These are phyloP conservation scores for Thalassarche chlororhynchos DNA, from an alignment of 2,113 vertebrate species.

Conservation along the genomic window DNA sequence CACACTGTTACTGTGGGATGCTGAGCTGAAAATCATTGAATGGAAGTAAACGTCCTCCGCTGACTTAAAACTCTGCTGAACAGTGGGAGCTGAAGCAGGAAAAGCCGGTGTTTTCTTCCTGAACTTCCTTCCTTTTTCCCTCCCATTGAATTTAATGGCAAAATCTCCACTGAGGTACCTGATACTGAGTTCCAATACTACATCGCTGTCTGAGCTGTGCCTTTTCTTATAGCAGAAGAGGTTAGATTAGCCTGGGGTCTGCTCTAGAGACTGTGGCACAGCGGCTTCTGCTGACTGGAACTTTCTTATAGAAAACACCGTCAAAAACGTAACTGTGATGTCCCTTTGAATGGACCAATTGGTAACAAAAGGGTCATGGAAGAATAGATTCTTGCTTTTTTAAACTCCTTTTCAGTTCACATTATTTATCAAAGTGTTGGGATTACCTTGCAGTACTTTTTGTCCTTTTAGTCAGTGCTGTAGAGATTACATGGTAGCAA, in stretches of 20 bases:
- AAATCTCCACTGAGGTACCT: background rate
- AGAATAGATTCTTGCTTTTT: background rate
- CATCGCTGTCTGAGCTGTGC: background rate
- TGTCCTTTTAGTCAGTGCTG: background rate
- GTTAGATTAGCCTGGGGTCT: background rate
- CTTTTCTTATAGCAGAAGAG: background rate
- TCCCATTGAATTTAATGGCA: background rate
- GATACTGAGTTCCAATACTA: background rate
- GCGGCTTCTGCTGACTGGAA: background rate
- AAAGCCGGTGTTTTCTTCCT: background rate
- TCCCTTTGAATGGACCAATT: background rate
- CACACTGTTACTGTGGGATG: background rate
- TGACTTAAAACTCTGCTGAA: background rate
- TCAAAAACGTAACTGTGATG: background rate
- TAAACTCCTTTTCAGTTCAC: background rate
- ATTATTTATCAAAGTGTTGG: background rate
- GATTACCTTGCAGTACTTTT: background rate
- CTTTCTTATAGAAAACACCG: background rate
- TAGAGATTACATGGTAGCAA: background rate
- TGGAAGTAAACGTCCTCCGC: background rate
- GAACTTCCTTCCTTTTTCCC: background rate
- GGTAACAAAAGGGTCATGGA: background rate
- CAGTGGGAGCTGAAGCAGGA: background rate
- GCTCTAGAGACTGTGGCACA: background rate
- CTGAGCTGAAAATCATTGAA: background rate